Base-by-base conservation (phyloP, 1,140 invertebrate species). In the Brachionus rubens region DNA sequence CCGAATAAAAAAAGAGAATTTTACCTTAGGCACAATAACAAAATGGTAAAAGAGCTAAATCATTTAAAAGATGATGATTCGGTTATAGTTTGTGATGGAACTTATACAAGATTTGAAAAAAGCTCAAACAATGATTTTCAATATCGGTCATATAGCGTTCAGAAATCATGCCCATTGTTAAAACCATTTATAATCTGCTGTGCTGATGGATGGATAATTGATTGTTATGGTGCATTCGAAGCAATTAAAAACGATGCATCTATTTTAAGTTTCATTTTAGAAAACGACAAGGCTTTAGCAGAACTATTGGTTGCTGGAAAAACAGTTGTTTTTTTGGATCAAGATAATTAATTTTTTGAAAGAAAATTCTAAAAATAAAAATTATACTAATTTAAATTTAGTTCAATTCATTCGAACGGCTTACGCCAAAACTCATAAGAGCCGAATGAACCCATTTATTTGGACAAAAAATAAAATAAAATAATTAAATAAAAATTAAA, bases 121-220 rank as follows among this genome's bases (percentile, higher is more conserved):
- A 65, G 59, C 12, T 6, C 16, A 9, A 65, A 65, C 26, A 65
- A 65, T 41, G 21, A 65, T 14, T 36, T 65, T 41, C 59, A 65
- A 41, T 65, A 65, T 65, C 16, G 19, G 16, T 9, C 7, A 1
- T 65, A 16, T 9, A 65, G 59, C 36, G 33, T 6, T 2, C 56
- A 62, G 41, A 65, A 59, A 65, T 36, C 14, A 12, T 16, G 41
- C 10, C 30, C 24, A 21, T 14, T 65, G 6, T 6, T 41, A 21
- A 41, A 65, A 33, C 59, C 33, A 5, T 56, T 56, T 30, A 12
- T 28, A 5, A 30, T 56, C 2, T 56, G 52, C 14, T 41, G 59
- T 41, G 19, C 36, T 7, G 59, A 65, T 41, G 59, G 59, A 4
- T 65, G 2, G 4, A 41, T 65, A 19, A 65, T 43, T 41, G 59